Conservation (phyloP, 1,140 invertebrate genomes). For the Drosophila murphyi region DNA sequence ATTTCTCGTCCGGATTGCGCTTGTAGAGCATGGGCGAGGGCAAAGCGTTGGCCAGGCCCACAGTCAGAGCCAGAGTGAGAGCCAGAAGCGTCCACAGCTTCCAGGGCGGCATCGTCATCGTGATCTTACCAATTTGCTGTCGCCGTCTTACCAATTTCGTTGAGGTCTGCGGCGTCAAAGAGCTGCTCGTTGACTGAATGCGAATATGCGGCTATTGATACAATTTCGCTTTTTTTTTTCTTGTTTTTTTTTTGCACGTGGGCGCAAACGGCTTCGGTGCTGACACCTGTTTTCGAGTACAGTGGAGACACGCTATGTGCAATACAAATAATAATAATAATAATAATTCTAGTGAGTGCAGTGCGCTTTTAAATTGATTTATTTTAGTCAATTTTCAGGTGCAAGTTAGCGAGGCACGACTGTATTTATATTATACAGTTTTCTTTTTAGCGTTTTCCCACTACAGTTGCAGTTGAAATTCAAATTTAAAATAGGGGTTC, state of each 20-base stretch:
- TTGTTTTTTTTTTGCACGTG: not conserved
- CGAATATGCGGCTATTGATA: not conserved
- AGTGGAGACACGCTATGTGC: not conserved
- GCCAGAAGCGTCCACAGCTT: not conserved
- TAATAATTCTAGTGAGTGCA: no score
- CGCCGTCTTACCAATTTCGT: not conserved
- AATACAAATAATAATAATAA: no score
- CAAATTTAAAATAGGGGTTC: conserved; percentile 23
- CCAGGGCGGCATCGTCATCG: conserved; percentile 1
- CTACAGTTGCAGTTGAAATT: not conserved
- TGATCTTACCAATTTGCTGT: not conserved
- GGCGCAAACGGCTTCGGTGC: not conserved
- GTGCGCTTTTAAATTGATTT: no score
- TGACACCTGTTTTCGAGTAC: not conserved
- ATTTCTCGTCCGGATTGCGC: conserved; percentile 80
- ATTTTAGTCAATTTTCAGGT: no score
- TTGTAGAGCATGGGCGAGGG: conserved; percentile 77
- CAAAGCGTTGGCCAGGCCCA: conserved; percentile 19
- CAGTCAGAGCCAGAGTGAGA: conserved; percentile 24
- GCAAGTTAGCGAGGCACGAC: no score
- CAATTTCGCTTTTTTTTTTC: not conserved
- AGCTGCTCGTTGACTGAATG: conserved; percentile 31
- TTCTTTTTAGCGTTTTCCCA: not conserved
- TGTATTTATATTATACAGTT: no score
- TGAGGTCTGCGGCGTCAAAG: conserved; percentile 27